These are phyloP conservation scores for Mormyrus iriodes DNA, from an alignment of 2,113 vertebrate species.

Conservation along the genomic window DNA sequence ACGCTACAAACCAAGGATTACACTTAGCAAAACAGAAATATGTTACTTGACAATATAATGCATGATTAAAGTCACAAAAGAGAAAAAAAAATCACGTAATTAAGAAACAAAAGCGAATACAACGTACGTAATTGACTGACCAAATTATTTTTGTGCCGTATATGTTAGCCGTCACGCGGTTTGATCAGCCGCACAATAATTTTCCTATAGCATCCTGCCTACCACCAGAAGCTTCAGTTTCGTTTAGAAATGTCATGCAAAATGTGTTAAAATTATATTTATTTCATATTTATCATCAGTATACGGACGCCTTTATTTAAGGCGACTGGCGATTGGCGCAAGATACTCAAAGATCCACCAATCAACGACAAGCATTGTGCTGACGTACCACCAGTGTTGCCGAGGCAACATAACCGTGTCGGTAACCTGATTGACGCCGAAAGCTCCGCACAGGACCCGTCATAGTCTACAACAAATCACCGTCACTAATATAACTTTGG, in stretches of 20 bases:
- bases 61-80: background rate
- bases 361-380: background rate
- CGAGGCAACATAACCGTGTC: conserved; percentile 43
- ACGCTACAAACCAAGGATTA: no score
- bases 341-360: background rate
- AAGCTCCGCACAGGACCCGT: conserved; percentile 21
- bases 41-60: background rate
- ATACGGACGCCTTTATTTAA: background rate
- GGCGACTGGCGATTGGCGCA: background rate
- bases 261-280: background rate
- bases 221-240: background rate
- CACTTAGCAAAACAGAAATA: background rate
- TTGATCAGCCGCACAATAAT: background rate
- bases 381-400: conserved; percentile 28
- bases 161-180: background rate
- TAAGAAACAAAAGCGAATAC: no score
- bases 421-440: conserved; percentile 42
- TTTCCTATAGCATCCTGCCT: no score
- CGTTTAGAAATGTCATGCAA: background rate
- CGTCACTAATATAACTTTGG: conserved; percentile 1
- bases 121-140: no score
- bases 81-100: background rate
- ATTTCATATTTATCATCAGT: background rate
- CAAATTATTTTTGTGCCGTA: no score
- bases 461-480: conserved; percentile 15